Percentiles rank a stretch among this genome's conserved stretches.
Evolutionary conservation across 2,888 invertebrate species (phyloP).

Genomic region (Eupithecia insigniata): DNA sequence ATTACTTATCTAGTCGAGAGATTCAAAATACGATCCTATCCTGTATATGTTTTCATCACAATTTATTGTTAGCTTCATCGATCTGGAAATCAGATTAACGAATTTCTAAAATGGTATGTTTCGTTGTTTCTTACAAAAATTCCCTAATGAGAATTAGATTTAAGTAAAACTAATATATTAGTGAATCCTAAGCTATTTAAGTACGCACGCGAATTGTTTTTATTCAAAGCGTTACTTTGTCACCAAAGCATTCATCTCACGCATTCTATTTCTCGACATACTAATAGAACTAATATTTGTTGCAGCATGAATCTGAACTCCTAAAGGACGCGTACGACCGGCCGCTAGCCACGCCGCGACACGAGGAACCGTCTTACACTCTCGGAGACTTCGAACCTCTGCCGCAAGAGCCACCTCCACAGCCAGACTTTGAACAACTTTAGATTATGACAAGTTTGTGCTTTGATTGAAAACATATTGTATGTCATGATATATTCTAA

Average conservation of each 20-base stretch:
- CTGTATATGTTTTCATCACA: too few species aligned
- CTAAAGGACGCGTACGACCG: conserved; percentile 79
- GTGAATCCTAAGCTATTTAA: too few species aligned
- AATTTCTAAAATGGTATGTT: too few species aligned
- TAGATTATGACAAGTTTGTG: conserved; percentile 46
- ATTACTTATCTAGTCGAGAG: background rate
- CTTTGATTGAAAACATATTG: background rate
- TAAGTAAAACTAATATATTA: too few species aligned
- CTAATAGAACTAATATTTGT: background rate
- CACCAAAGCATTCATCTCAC: background rate
- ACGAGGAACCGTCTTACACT: conserved; percentile 76
- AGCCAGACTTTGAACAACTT: conserved; percentile 81
- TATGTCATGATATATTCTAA: background rate
- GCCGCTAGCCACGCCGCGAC: conserved; percentile 78
- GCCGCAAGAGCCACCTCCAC: conserved; percentile 80
- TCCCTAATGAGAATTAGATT: too few species aligned
- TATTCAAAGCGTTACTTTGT: background rate
- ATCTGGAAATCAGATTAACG: too few species aligned
- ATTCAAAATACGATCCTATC: too few species aligned
- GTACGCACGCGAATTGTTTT: background rate
- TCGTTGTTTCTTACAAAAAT: too few species aligned
- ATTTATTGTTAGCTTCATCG: too few species aligned
- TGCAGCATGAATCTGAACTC: conserved; percentile 75
- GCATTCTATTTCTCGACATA: background rate
- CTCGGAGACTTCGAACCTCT: conserved; percentile 81